Evolutionary conservation across 1,140 invertebrate genomes (phyloP), one percentile per base, ranked within the genome.

Genomic region (Asobara japonica): DNA sequence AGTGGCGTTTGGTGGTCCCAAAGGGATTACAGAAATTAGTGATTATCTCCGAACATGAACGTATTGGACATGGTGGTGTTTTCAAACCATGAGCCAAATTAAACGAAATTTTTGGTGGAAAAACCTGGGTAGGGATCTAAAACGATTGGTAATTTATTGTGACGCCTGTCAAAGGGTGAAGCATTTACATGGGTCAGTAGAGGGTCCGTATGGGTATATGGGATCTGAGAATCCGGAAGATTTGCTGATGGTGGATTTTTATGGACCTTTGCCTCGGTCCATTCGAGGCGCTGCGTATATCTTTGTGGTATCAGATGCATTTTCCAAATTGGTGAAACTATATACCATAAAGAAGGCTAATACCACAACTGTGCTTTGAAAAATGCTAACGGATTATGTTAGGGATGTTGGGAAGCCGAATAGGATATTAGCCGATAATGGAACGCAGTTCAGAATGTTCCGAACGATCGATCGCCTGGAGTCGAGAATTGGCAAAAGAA

Each of bases 101-200:
- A 68, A 68, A 68, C 33, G 66, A 11, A 56, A 56, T 45, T 68
- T 31, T 18, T 56, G 56, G 10, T 68, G 66, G 45, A 48, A 18
- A 4, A 51, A 48, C 0, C 73, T 78, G 70, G 20, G 27, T 11
- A 56, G 62, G 64, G 31, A 69, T 38, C 41, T 25, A 16, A 31
- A 66, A 67, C 20, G 69, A 29, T 41, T 73, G 29, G 20, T 29
- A 61, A 38, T 71, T 62, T 16, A 61, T 73, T 74, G 74, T 61
- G 75, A 76, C 67, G 13, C 74, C 10, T 78, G 74, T 64, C 76
- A 76, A 36, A 13, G 75, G 5, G 67, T 73, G 0, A 78, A 78
- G 56, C 69, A 33, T 36, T 74, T 5, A 65, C 67, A 61, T 20
- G 64, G 22, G 51, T 33, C n/a, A 11, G 36, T 66, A 18, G 75